Conservation (phyloP, 2,113 vertebrate genomes). For the Strigops habroptila region DNA sequence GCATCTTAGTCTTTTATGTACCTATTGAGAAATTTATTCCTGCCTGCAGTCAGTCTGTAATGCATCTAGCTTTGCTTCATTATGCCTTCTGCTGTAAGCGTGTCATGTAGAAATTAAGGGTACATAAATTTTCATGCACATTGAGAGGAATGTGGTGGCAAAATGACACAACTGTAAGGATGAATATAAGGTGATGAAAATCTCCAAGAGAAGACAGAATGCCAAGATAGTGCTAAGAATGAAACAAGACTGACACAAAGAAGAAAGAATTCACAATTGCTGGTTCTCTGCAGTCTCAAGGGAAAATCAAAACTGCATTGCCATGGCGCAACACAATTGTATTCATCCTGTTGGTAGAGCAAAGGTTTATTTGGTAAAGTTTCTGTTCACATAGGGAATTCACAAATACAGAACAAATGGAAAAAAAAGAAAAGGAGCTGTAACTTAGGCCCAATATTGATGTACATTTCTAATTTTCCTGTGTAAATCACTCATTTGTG, state of each 20-base stretch:
- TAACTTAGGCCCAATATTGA: background rate
- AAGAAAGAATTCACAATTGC: too few relatives aligned
- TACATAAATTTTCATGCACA: fast-evolving
- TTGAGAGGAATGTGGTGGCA: background rate
- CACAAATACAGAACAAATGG: fast-evolving
- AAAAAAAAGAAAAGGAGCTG: background rate
- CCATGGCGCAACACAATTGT: fast-evolving
- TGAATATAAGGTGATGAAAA: too few relatives aligned
- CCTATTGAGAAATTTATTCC: background rate
- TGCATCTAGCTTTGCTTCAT: background rate
- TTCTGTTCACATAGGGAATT: background rate
- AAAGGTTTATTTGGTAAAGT: background rate
- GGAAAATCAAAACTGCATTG: background rate
- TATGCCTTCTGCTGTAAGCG: background rate
- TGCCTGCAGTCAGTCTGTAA: background rate
- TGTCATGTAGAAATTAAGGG: background rate
- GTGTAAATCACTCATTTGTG: background rate
- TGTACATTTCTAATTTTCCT: fast-evolving
- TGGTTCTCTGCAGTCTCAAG: fast-evolving
- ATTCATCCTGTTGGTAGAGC: too few relatives aligned
- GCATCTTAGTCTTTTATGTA: background rate
- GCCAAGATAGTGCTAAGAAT: too few relatives aligned
- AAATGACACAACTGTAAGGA: background rate
- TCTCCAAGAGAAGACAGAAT: background rate
- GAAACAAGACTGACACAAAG: fast-evolving